Evolutionary conservation across 92 coral and sea anemone genomes (phyloP), one percentile per base, ranked within the genome.

Genomic region (Porites divaricata): DNA sequence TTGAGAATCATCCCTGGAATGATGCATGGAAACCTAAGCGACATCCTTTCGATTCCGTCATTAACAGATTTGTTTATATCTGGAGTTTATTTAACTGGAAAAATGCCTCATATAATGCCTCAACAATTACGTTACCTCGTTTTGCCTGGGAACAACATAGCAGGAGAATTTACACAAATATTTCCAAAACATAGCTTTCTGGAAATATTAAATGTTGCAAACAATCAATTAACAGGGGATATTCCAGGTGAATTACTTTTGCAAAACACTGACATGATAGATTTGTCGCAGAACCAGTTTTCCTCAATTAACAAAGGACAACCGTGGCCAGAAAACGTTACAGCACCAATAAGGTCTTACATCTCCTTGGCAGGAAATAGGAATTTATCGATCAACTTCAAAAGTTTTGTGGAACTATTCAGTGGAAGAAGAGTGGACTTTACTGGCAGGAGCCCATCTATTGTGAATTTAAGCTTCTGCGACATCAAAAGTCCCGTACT

Each of bases 71-170:
- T 94, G 78, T 84, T 73, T 48, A 77, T 89, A 71, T 91, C 92
- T 7, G 83, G 87, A 14, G 85, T 88, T 25, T 58, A 72, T 8
- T 50, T 93, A 19, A 75, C 54, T 21, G 98, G 91, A 65, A 23
- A 25, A 4, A 9, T 94, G 59, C 93, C 95, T 4, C 13, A 45
- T 49, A 22, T 61, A 0, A 45, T 87, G 69, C 81, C 95, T 62
- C 81, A 19, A 45, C 28, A 49, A 66, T 19, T 16, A 5, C 15
- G 54, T 14, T 13, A 63, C 65, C 63, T 82, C 23, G 50, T 74
- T 50, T 75, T 94, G 54, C 63, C 77, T 61, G 95, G 93, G 6
- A 94, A 94, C 65, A 28, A 72, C 53, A 75, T 94, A 11, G 70
- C 68, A 0, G 98, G 95, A 2, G 14, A 21, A 1, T 26, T 93